Base-by-base conservation (phyloP, 2,113 vertebrate species). In the Hippopotamus amphibius region DNA sequence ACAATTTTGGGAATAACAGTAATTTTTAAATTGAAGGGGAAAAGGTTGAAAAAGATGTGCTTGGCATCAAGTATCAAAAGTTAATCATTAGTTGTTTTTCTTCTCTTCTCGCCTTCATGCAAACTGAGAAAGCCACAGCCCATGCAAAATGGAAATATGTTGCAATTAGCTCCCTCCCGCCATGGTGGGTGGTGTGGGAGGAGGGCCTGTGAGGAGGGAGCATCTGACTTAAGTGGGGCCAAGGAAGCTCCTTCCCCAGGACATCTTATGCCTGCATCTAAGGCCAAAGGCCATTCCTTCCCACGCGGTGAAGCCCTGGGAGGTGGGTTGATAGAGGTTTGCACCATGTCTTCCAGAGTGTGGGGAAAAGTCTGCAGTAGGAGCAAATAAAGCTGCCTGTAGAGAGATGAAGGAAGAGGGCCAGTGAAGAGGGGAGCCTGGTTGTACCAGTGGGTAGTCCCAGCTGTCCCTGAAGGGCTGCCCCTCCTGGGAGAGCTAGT, bases 1-100 rank as follows among this genome's bases (percentile, higher is more conserved):
- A 46, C 12, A 33, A 41, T 80, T 95, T 95, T 87, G 55, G 84
- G 92, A 95, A 63, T 96, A 93, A 77, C 30, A 30, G 13, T 80
- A 53, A 50, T 63, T 96, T 93, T 72, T 83, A 86, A 83, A 79
- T 55, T 66, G 17, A 95, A 93, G 50, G 30, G 30, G 26, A 28
- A 41, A 92, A 55, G 30, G 15, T 55, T 92, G 53, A 26, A 43
- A 88, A 72, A 46, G 48, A 81, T 66, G n/a, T 14, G 6, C 12
- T 68, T 74, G 76, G 10, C 46, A 65, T 74, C 13, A 50, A 79
- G 26, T 30, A 84, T 59, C 41, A 53, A 26, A 41, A 53, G 53
- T 9, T 79, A 71, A 43, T 46, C 71, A 33, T 77, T 81, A 1
- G 43, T 37, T 90, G 55, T 61, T 88, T 77, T 61, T 50, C 21